These are phyloP conservation scores for Lepidostoma basale DNA, from an alignment of 1,140 invertebrate species.

Conservation along the genomic window DNA sequence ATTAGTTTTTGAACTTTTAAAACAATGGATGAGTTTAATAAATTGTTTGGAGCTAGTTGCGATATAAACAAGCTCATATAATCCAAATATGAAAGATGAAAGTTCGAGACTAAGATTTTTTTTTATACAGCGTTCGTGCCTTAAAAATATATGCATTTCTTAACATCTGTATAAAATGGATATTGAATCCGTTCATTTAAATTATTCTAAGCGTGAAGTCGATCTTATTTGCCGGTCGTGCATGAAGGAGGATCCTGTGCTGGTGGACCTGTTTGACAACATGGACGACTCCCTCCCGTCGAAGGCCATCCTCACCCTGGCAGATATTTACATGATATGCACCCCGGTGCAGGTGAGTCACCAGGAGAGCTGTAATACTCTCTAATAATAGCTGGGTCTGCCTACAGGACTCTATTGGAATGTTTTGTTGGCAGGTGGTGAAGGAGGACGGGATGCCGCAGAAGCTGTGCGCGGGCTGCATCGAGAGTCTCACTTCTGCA, in stretches of 20 bases:
- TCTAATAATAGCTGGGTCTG: constrained; percentile 50
- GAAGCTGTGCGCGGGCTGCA: constrained; percentile 54
- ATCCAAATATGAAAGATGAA: constrained; percentile 9
- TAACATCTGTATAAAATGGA: not conserved
- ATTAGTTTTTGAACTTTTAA: not conserved
- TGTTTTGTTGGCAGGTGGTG: constrained; percentile 47
- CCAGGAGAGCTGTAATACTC: too few relatives aligned
- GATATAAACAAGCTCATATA: not conserved
- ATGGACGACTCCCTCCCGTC: constrained; percentile 48
- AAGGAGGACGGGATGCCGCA: constrained; percentile 56
- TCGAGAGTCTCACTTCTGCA: constrained; percentile 49
- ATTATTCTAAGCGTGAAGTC: constrained; percentile 7
- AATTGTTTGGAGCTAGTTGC: not conserved
- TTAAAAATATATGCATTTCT: constrained; percentile 16
- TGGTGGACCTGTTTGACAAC: constrained; percentile 52
- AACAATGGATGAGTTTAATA: not conserved
- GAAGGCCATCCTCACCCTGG: constrained; percentile 48
- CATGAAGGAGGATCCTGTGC: constrained; percentile 51
- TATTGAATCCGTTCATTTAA: not conserved
- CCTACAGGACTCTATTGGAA: not conserved
- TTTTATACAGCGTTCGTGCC: constrained; percentile 12
- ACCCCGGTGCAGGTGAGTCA: constrained; percentile 50
- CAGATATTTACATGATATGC: constrained; percentile 50
- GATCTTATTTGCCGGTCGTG: constrained; percentile 53
- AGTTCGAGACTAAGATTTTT: not conserved